Base-by-base conservation (phyloP, 92 coral and sea anemone genomes). In the Paramuricea clavata region DNA sequence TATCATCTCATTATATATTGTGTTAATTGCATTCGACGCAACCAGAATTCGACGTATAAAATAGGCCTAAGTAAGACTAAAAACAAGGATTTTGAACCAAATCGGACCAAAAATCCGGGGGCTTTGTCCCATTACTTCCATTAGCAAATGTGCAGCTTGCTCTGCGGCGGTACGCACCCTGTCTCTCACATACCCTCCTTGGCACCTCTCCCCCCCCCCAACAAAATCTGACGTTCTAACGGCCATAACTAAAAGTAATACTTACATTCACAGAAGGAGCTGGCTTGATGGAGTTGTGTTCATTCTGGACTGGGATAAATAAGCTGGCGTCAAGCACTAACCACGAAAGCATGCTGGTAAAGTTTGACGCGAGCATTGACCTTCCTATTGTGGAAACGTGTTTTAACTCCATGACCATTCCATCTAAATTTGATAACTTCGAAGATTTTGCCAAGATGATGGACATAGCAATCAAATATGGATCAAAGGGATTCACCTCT, bases 401-500 rank as follows among this genome's bases (percentile, higher is more conserved):
- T 57, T 81, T 81, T 52, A n/a, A 32, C 23, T 32, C 74, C 49
- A 81, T 81, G 28, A 59, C 49, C 47, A 12, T 81, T 7, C 85
- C 85, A 16, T 25, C 85, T 25, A 81, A 81, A 60, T 30, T 54
- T 56, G 43, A 25, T 33, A 59, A 12, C 12, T 80, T 16, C 32
- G 42, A 56, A 25, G 85, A 80, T 21, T 80, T 80, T 42, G 64
- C 59, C 28, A 80, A 80, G 43, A 50, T 44, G 59, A 49, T 80
- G 75, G 85, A 80, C 72, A 59, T 80, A 42, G 85, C 85, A 27
- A 28, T 79, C 2, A 79, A 79, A 62, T 80, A 56, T 60, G 85
- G 85, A 32, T 52, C 85, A 15, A 47, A 47, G 54, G 54, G 54
- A 47, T 47, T 47, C 54, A 47, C 54, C 16, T 47, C 54, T 47